Base-by-base conservation (phyloP, 1,140 invertebrate genomes). In the Heterodera carotae region DNA sequence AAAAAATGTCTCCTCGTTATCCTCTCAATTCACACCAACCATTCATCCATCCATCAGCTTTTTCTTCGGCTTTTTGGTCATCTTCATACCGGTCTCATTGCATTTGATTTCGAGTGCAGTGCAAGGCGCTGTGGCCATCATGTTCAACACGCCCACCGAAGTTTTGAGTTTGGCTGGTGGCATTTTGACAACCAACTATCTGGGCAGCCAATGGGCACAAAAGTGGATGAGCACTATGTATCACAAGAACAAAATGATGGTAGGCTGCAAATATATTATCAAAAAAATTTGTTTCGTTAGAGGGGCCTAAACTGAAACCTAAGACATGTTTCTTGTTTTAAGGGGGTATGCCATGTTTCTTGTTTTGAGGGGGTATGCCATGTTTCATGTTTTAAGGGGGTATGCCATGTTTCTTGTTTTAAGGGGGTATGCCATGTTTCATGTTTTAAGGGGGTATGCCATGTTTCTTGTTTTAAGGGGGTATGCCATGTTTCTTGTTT, bases 81-180 rank as follows among this genome's bases (percentile, higher is more conserved):
- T 36, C 3, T 36, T 22, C 31, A 22, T 53, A 43, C 33, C 36
- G 18, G n/a, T 59, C 0, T 33, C 5, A 0, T 39, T 2, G 3
- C 2, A 22, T 15, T 1, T n/a, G 5, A 33, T 39, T n/a, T 18
- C 15, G 0, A 36, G 48, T 22, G 6, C 4, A 18, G 4, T 71
- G 5, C 18, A 56, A 71, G 29, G 59, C 18, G 33, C 48, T 36
- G 36, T 48, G 33, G 29, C 69, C 18, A 71, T 71, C 22, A 33
- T 71, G 69, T n/a, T 71, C 29, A 71, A 71, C 33, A 71, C 69
- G 59, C 69, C 69, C 29, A 71, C 69, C 22, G 69, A 71, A 25
- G 48, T 71, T 48, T 33, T 71, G 18, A 71, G 69, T 59, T 71
- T 71, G 48, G 69, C 34, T n/a, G 69, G 31, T 22, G 69, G 69